Evolutionary conservation across 2,797 vertebrate species (phyloP).

Genomic region (Sebastes steindachneri): DNA sequence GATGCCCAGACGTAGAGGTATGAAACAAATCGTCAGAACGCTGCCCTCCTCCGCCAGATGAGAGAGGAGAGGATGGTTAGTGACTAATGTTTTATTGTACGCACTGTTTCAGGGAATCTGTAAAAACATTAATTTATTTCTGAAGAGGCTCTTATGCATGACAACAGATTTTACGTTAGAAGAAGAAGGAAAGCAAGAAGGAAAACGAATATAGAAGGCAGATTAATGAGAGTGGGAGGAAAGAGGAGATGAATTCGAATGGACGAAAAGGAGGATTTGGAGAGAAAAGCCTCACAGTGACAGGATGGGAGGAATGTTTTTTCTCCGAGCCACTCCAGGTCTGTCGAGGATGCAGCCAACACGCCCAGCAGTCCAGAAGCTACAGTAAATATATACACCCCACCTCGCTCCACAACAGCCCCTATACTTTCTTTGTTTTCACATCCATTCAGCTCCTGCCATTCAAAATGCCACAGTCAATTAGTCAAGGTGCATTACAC

Average conservation of each 20-base stretch:
- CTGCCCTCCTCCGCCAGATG: not conserved
- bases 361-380: constrained; percentile 7
- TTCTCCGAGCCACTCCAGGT: constrained; percentile 21
- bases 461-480: constrained; percentile 60
- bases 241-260: not conserved
- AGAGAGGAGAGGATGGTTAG: not conserved
- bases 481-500: constrained; percentile 70
- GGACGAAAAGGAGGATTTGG: constrained; percentile 12
- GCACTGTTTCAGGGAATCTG: not conserved
- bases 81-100: not conserved
- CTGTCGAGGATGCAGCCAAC: constrained; percentile 29
- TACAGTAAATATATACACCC: constrained; percentile 35
- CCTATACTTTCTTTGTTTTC: constrained; percentile 40
- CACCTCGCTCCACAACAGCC: constrained; percentile 10
- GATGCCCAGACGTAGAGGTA: not conserved
- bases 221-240: constrained; percentile 7
- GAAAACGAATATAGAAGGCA: not conserved
- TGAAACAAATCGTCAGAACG: not conserved
- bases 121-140: not conserved
- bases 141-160: not conserved
- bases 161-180: not conserved
- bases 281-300: constrained; percentile 29
- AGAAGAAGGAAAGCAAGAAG: not conserved
- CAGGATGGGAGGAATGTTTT: constrained; percentile 41
- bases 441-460: constrained; percentile 41